A percentile compares a stretch with the other conserved stretches of the same genome.
These are phyloP conservation scores for Micropoecilia bifurca DNA, from an alignment of 2,797 vertebrate species.

Conservation along the genomic window DNA sequence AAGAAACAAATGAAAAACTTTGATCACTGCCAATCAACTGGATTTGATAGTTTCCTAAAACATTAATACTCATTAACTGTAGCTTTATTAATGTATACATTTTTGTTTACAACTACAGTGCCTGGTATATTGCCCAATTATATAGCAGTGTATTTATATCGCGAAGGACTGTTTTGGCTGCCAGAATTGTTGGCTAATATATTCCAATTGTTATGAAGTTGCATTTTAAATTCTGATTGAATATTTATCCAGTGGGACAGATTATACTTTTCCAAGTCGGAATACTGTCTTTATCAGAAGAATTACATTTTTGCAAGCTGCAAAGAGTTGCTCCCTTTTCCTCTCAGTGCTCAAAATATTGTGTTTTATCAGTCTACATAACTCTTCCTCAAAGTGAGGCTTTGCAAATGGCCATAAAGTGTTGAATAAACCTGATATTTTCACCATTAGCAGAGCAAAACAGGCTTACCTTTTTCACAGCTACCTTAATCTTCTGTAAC, in stretches of 20 bases:
- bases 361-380: not conserved
- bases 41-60: not conserved
- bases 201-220: not conserved
- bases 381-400: not conserved
- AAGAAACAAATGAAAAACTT: slow-evolving; percentile 15
- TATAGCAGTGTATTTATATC: not conserved
- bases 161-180: not conserved
- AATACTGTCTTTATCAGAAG: not conserved
- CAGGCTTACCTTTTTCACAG: slow-evolving; percentile 92
- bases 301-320: not conserved
- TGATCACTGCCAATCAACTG: not conserved
- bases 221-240: not conserved
- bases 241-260: not conserved
- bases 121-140: not conserved
- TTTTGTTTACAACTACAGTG: not conserved
- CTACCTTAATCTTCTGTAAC: slow-evolving; percentile 97
- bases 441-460: not conserved
- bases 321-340: not conserved
- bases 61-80: not conserved
- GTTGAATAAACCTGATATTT: not conserved
- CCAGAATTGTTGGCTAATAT: not conserved
- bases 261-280: not conserved
- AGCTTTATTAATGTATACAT: not conserved
- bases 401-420: slow-evolving; percentile 6
- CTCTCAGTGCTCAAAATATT: not conserved